These are phyloP conservation scores for Falcaria lacertinaria DNA, from an alignment of 2,888 invertebrate genomes.

Conservation along the genomic window DNA sequence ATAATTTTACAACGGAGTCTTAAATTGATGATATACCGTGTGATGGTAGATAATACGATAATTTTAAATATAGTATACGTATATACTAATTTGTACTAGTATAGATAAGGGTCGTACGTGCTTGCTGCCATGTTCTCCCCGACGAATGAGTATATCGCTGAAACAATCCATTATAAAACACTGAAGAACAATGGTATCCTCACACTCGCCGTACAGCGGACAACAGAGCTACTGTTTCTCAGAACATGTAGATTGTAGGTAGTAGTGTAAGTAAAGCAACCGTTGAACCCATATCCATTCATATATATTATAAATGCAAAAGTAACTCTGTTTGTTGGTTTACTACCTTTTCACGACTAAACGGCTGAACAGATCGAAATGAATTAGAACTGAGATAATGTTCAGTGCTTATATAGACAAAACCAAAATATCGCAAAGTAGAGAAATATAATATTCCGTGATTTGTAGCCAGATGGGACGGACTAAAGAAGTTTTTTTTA, in stretches of 20 bases:
- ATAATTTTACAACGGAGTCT: background rate
- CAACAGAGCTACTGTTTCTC: conserved; percentile 66
- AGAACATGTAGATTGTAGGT: conserved; percentile 23
- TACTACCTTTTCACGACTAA: too few species aligned
- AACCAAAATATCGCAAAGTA: too few species aligned
- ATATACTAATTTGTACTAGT: too few species aligned
- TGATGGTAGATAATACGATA: background rate
- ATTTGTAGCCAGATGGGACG: too few species aligned
- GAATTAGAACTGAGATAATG: too few species aligned
- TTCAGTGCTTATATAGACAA: too few species aligned
- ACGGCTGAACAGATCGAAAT: too few species aligned
- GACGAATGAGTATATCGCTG: conserved; percentile 24
- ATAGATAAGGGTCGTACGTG: conserved; percentile 50
- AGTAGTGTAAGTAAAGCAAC: conserved; percentile 22
- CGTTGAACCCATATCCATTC: conserved; percentile 33
- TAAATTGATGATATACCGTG: background rate
- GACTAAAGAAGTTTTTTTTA: too few species aligned
- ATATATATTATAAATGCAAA: too few species aligned
- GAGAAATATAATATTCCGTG: too few species aligned
- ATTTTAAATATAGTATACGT: conserved; percentile 3
- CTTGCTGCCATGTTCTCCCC: conserved; percentile 40
- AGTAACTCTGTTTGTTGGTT: too few species aligned
- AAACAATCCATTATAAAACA: conserved; percentile 29
- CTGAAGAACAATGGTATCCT: conserved; percentile 43
- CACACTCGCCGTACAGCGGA: conserved; percentile 29